phyloP scores from a whole-genome alignment of 2,888 invertebrate species.

The Cryptus armator region DNA sequence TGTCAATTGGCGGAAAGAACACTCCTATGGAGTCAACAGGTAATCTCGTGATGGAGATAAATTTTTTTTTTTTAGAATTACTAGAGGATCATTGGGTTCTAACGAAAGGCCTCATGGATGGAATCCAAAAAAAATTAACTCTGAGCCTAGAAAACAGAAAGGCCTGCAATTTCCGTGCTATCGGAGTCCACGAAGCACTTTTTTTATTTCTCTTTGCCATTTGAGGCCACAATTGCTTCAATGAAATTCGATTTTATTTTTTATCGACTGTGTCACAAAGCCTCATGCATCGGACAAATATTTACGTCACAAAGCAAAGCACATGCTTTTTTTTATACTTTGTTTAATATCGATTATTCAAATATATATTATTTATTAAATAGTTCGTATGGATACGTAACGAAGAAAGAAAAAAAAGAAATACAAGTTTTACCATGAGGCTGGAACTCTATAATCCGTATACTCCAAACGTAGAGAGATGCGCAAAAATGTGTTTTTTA shows the following conservation, averaged over 20 bases:
- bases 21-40: conserved; percentile 83
- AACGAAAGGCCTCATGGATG: conserved; percentile 14
- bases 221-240: not conserved
- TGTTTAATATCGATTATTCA: not conserved
- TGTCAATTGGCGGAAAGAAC: conserved; percentile 83
- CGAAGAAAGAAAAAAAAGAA: not conserved
- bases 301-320: not conserved
- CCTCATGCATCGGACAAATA: not conserved
- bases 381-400: not conserved
- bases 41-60: conserved; percentile 75
- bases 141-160: not conserved
- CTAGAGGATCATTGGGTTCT: conserved; percentile 47
- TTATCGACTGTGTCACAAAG: not conserved
- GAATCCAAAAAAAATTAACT: conserved; percentile 1
- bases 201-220: not conserved
- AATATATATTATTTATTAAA: conserved; percentile 3
- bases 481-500: conserved; percentile 17
- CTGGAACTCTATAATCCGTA: conserved; percentile 47
- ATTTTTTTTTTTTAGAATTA: conserved; percentile 18
- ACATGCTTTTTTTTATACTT: not conserved
- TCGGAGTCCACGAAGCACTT: not conserved
- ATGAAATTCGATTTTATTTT: not conserved
- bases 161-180: not conserved
- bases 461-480: conserved; percentile 28
- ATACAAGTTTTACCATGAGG: conserved; percentile 33